Base-by-base conservation (phyloP, 2,113 vertebrate species). In the Lagopus leucura region DNA sequence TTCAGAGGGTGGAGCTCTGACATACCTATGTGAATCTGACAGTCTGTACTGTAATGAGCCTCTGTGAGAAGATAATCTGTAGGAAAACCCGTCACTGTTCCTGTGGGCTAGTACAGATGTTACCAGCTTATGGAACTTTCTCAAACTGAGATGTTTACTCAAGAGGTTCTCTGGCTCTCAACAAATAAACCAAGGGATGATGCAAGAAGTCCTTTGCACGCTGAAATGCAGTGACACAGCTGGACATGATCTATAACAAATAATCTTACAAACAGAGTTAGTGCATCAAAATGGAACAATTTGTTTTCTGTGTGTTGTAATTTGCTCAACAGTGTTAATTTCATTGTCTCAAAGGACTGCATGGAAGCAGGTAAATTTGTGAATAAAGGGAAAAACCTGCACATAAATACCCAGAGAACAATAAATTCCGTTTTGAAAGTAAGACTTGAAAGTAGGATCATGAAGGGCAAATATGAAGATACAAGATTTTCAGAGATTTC, bases 321-420 rank as follows among this genome's bases (percentile, higher is more conserved):
- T 40, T 52, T 69, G 25, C 34, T 64, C 14, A 60, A 36, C 42
- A 75, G 32, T 27, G 43, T 85, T 66, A 40, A 64, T 89, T 88
- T 75, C 45, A 17, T 70, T 83, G 36, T 64, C 60, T 86, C 28
- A 14, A 60, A 84, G 24, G 47, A 64, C 34, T 89, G 64, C 32
- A 60, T 43, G 74, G 82, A 81, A 71, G 55, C 12, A 72, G 32
- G 32, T 52, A 82, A 82, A 85, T 70, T 60, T 5, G 8, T 80
- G 34, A 92, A 58, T 27, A 84, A 86, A 82, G n/a, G 57, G 66
- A 74, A 52, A 88, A 91, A 74, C 50, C 15, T 89, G 87, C 57
- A 93, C 61, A 77, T 50, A 85, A 84, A 54, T 19, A 21, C 38
- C 52, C 27, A 67, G 27, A 1, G 1, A 27, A 71, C 24, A 64